These are phyloP conservation scores for Zosterops borbonicus DNA, from an alignment of 2,113 vertebrate species.

Conservation along the genomic window DNA sequence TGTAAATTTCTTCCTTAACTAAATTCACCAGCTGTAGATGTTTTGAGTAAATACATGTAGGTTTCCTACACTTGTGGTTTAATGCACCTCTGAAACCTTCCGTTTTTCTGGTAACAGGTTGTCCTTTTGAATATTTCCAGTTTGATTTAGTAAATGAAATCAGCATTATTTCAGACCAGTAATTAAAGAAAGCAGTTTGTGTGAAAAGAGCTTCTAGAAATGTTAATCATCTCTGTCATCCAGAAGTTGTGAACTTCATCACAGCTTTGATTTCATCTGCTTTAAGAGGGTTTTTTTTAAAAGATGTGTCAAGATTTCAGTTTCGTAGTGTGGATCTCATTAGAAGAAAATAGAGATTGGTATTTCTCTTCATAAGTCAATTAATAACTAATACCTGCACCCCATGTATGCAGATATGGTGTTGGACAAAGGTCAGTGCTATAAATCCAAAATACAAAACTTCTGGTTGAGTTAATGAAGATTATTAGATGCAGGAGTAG, in stretches of 20 bases:
- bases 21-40: background rate
- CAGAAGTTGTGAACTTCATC: background rate
- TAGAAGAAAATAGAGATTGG: background rate
- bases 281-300: background rate
- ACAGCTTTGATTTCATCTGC: background rate
- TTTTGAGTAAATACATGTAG: background rate
- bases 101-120: background rate
- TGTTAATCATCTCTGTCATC: background rate
- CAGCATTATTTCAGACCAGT: background rate
- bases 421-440: background rate
- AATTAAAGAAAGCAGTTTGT: background rate
- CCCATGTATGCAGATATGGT: accelerated
- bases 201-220: background rate
- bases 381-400: background rate
- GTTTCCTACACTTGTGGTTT: background rate
- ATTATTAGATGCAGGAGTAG: background rate
- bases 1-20: background rate
- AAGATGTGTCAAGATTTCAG: background rate
- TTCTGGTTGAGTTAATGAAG: background rate
- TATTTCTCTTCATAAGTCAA: too few species aligned
- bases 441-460: background rate
- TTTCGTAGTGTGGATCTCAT: background rate
- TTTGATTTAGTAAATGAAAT: background rate
- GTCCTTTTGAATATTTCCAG: background rate
- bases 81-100: background rate